Percentiles rank a stretch among this genome's conserved stretches.
Evolutionary conservation across 2,797 vertebrate species (phyloP).

Genomic region (Sciaenops ocellatus): DNA sequence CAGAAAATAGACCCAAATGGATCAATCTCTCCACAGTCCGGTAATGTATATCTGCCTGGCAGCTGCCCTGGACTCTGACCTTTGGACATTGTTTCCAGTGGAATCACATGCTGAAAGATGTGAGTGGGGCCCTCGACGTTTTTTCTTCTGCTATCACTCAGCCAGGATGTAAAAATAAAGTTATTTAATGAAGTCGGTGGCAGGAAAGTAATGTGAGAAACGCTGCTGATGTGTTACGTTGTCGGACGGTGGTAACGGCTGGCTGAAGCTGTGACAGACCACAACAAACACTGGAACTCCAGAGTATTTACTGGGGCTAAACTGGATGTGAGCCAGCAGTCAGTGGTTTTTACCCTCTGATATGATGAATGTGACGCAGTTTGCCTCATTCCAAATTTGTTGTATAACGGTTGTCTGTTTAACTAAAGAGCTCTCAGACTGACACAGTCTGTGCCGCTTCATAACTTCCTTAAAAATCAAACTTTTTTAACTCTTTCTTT

Average conservation of each 20-base stretch:
- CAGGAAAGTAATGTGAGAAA: not conserved
- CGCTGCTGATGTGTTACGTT: not conserved
- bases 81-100: slow-evolving; percentile 65
- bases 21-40: slow-evolving; percentile 21
- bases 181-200: not conserved
- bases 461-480: too few species aligned
- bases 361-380: not conserved
- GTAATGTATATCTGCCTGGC: slow-evolving; percentile 44
- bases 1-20: slow-evolving; percentile 23
- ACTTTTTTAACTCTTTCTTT: not conserved
- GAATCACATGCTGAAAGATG: slow-evolving; percentile 51
- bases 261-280: not conserved
- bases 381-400: not conserved
- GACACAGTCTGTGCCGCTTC: too few species aligned
- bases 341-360: not conserved
- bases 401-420: not conserved
- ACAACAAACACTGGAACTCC: not conserved
- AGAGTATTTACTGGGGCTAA: not conserved
- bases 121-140: slow-evolving; percentile 1
- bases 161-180: slow-evolving; percentile 36
- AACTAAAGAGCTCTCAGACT: not conserved
- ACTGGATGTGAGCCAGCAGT: not conserved
- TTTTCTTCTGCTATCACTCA: slow-evolving; percentile 31
- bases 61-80: slow-evolving; percentile 60
- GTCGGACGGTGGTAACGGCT: not conserved